These are phyloP conservation scores for Cyrtonyx montezumae DNA, from an alignment of 2,113 vertebrate genomes.

Conservation along the genomic window DNA sequence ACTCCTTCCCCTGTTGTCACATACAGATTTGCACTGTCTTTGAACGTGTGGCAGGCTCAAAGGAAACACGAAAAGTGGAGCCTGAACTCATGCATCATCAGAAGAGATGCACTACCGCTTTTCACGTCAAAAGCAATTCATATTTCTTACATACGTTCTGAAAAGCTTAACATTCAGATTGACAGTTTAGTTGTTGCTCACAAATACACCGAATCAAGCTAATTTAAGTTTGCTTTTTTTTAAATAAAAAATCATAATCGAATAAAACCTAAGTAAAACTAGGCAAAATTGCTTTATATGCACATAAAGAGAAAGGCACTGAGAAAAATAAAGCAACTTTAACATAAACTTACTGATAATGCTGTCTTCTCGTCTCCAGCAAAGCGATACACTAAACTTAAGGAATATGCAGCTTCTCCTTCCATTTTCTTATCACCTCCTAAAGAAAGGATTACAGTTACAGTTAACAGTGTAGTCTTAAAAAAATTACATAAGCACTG, in stretches of 20 bases:
- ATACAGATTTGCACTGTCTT: not conserved
- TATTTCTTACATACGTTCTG: not conserved
- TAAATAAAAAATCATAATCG: not conserved
- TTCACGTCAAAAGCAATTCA: not conserved
- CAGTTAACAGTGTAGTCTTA: not conserved
- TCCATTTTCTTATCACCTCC: slow-evolving; percentile 76
- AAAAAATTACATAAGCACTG: not conserved
- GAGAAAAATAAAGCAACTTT: not conserved
- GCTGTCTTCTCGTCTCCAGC: slow-evolving; percentile 77
- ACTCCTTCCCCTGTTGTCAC: not conserved
- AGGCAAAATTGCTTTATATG: not conserved
- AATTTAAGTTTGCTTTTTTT: not conserved
- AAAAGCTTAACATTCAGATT: not conserved
- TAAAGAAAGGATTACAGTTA: slow-evolving; percentile 41
- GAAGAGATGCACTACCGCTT: not conserved
- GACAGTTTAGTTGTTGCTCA: not conserved
- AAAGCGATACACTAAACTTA: slow-evolving; percentile 79
- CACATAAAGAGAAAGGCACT: not conserved
- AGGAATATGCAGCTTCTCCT: slow-evolving; percentile 80
- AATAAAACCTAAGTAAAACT: not conserved
- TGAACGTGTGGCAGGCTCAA: not conserved
- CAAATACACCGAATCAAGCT: not conserved
- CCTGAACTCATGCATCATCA: not conserved
- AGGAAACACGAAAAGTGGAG: not conserved
- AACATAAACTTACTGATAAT: slow-evolving; percentile 74